phyloP scores from a whole-genome alignment of 1,140 invertebrate genomes.

The Caenorhabditis latens region DNA sequence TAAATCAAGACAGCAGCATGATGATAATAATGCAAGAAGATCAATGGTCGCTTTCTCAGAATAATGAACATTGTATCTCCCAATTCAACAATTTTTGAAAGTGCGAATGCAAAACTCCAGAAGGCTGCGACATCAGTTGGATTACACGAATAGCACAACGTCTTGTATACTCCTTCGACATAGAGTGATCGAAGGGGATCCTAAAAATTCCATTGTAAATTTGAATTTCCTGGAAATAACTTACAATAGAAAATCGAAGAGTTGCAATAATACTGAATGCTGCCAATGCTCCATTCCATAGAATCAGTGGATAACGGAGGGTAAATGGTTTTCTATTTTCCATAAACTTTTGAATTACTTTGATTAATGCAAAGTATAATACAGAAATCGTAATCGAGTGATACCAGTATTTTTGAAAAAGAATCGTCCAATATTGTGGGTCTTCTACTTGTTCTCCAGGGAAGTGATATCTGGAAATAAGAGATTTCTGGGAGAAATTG shows the following conservation, averaged over 20 bases:
- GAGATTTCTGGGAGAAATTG: too few species aligned
- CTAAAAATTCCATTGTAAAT: conserved; percentile 54
- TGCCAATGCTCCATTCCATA: conserved; percentile 93
- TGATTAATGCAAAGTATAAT: conserved; percentile 73
- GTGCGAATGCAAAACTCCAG: conserved; percentile 76
- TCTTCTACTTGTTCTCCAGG: conserved; percentile 35
- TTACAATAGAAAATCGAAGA: conserved; percentile 83
- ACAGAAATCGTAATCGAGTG: conserved; percentile 77
- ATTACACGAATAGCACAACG: conserved; percentile 81
- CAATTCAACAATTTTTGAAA: conserved; percentile 78
- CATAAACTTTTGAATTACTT: conserved; percentile 86
- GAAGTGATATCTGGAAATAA: conserved; percentile 37
- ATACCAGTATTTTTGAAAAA: conserved; percentile 74
- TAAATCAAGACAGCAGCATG: conserved; percentile 87
- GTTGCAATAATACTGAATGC: conserved; percentile 88
- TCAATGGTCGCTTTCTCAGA: conserved; percentile 75
- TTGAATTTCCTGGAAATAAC: not conserved
- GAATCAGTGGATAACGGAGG: conserved; percentile 85
- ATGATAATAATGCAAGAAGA: conserved; percentile 80
- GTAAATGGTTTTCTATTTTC: conserved; percentile 88
- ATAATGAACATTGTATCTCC: conserved; percentile 78
- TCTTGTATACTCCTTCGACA: conserved; percentile 80
- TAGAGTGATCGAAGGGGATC: conserved; percentile 73
- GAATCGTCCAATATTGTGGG: conserved; percentile 37
- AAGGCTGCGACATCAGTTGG: conserved; percentile 89